Evolutionary conservation across 2,888 invertebrate genomes (phyloP), one percentile per base, ranked within the genome.

Genomic region (Troides aeacus): DNA sequence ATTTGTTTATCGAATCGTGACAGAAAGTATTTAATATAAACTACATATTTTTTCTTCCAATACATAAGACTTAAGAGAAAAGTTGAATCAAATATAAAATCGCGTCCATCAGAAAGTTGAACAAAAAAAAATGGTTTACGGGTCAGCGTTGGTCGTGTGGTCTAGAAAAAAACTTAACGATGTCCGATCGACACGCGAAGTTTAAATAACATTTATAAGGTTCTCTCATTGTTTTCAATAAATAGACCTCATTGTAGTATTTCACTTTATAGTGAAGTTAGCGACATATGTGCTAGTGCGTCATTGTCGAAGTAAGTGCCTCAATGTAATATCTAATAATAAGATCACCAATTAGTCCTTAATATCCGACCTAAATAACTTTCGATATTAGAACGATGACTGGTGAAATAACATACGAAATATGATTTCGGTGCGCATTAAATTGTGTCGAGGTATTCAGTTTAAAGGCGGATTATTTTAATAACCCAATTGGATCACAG

Each of bases 401-500:
- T 66, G 50, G 50, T 39, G 21, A 46, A 62, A 58, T 62, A 64
- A 60, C 56, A 53, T 50, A 53, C 24, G 23, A 58, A 30, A 24
- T 68, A 57, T 64, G 36, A 67, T 58, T 57, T 46, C 36, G 8
- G n/a, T 18, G 21, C 23, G 30, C n/a, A 15, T 56, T 21, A 56
- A 46, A 21, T 30, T 15, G 7, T 39, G 24, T 42, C 15, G 39
- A 57, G 42, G 23, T 39, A 62, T 24, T 23, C 3, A 53, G 15
- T 24, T 62, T 56, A 39, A 39, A 46, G 24, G 57, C 62, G 24
- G 42, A 62, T 67, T 67, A 67, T 62, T 68, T 58, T 68, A 62
- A 57, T 67, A 67, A 62, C 56, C 56, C 15, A 65, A 30, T 64
- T 59, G 46, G 56, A 74, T 79, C 79, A 81, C 78, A 77, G 78